Base-by-base conservation (phyloP, 2,888 invertebrate species). In the Leptothorax acervorum region DNA sequence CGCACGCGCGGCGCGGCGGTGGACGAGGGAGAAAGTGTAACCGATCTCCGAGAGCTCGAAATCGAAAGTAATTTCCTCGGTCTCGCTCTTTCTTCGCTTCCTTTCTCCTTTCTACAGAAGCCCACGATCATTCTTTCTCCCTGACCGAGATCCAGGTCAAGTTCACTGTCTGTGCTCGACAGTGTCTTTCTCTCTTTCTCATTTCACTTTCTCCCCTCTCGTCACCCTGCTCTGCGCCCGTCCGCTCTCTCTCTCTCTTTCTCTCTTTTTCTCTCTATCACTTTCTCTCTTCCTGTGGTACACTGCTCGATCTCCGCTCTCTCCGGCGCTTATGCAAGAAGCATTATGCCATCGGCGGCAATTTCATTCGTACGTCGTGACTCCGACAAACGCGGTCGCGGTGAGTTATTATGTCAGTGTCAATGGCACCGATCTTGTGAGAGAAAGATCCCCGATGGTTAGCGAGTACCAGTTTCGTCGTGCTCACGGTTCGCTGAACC, bases 321-420 rank as follows among this genome's bases (percentile, higher is more conserved):
- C 78, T 42, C 71, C 48, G 55, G 65, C 81, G 87, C 90, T 92
- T 92, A 91, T 91, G 91, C 91, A 91, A 91, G 90, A 84, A 82
- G 84, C 79, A 79, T 84, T 86, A 85, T 85, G 82, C 85, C 88
- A 87, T 83, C 85, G 55, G 86, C 79, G 85, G 84, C 86, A 90
- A 89, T 91, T 92, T 92, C 90, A 91, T 91, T 90, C 88, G 87
- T 88, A 90, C 90, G 89, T 91, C 89, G 86, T 89, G 86, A 89
- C 83, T 87, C 78, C 87, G 74, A 66, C 78, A 48, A 73, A 57
- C 78, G 35, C 65, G 62, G 65, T 48, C 63, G 76, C 63, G 51
- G 83, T 85, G 88, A 91, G 92, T 92, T 88, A 85, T 94, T 93
- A 92, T 92, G 93, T 94, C 94, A 94, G 93, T 93, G 94, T 94